Base-by-base conservation (phyloP, 2,113 vertebrate species). In the Ictidomys tridecemlineatus region DNA sequence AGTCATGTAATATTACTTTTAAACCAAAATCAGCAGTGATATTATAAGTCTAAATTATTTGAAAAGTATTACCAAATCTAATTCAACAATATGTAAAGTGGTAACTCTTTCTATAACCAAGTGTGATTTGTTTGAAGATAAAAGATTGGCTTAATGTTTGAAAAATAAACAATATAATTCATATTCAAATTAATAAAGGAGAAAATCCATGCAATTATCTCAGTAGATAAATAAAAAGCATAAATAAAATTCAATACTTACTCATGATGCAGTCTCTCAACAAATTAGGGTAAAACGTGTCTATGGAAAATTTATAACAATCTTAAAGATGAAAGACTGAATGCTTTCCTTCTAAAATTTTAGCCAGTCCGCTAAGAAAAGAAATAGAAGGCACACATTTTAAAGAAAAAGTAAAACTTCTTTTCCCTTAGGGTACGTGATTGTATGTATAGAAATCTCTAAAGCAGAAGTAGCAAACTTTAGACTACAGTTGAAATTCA, bases 151-250 rank as follows among this genome's bases (percentile, higher is more conserved):
- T 90, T 91, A 74, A 48, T 22, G 65, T 69, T 87, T 84, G 63
- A 79, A 94, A 96, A 87, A 56, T 45, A 76, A 76, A 22, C 85
- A 79, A 10, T 82, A 28, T 85, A 58, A 82, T 61, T 97, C 48
- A 89, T n/a, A n/a, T n/a, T n/a, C n/a, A 11, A 22, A 77, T 85
- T 72, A 67, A 82, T n/a, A 65, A 63, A 1, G 9, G 18, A 65
- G 48, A 69, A 95, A 95, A 82, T 6, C 0, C 30, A 13, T 63
- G 9, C 53, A 39, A 67, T 77, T 74, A 48, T 85, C 72, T 88
- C n/a, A 77, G 45, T 45, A 87, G 37, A 63, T 85, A 61, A 79
- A 77, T 34, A 79, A 76, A 91, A 79, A 76, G 16, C 17, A 58
- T 94, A 78, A 76, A 67, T 92, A 91, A 67, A 70, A 77, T 78